Base-by-base conservation (phyloP, 2,888 invertebrate species). In the Nemotelus nigrinus region DNA sequence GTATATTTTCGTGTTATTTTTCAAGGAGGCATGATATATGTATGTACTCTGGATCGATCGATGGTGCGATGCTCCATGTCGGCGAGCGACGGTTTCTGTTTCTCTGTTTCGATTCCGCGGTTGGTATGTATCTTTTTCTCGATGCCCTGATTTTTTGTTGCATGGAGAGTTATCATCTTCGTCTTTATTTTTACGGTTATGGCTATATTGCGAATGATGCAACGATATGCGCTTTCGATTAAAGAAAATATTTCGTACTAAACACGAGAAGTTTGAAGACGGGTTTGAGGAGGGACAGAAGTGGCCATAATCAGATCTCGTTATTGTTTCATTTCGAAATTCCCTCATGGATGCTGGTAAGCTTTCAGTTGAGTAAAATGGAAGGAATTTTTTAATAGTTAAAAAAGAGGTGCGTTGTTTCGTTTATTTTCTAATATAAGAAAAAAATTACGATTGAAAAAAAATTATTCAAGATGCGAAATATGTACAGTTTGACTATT, bases 261-360 rank as follows among this genome's bases (percentile, higher is more conserved):
- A 25, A 25, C 25, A 25, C 25, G 25, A 25, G 25, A 25, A 25
- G 25, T 25, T 25, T 25, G 25, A 25, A 25, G 25, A 25, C 25
- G 25, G 25, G 25, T 25, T 25, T 25, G 25, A 25, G 25, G 25
- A 65, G n/a, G 10, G 64, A 47, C 43, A 60, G 44, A 77, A 76
- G 57, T 43, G 78, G 77, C 78, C 80, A 78, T 80, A 78, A 79
- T 78, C 78, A 79, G 80, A 60, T 78, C 80, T 70, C 77, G 71
- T 77, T 78, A 78, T 79, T 78, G 78, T 63, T 78, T 77, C 75
- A 58, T 78, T 80, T 72, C 75, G 70, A 77, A 57, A 76, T 78
- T 79, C 79, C 71, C 79, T 50, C 67, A 76, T 53, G 48, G 63
- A 43, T 53, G 6, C 1, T 53, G 53, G 1, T 25, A 25, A 25